Evolutionary conservation across 2,888 invertebrate species (phyloP), one percentile per base, ranked within the genome.

Genomic region (Chrysina gloriosa): DNA sequence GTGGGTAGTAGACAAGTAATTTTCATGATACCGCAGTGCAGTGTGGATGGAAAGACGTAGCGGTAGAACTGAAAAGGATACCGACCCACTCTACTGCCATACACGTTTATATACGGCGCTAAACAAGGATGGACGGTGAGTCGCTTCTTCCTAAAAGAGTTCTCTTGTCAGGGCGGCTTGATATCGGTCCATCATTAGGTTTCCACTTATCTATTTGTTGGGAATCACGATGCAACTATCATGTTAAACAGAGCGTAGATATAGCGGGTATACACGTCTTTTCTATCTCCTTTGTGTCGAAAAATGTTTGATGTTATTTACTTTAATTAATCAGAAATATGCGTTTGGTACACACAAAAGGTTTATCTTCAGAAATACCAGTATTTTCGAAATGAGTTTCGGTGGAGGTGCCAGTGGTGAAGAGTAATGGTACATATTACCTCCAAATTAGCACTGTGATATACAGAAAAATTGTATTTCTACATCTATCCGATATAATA

Each of bases 11-110:
- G 65, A 65, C 68, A 67, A 72, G 64, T 70, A 71, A 72, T 71
- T 71, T 68, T 63, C 69, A 56, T 63, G 69, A 63, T 73, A 67
- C 71, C 73, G 73, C 73, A 73, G 65, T 73, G 73, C 73, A 72
- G 73, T 69, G 63, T 27, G 45, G 64, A 27, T 27, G 45, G 63
- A 16, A 48, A 47, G 63, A 47, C 39, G 56, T 36, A 23, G 23
- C 56, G 36, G 50, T 27, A 11, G 6, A 27, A 47, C 34, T 56
- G 56, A 56, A 56, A 56, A 56, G 56, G 56, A 56, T 36, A 23
- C 39, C 36, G 36, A 56, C 50, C 50, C 50, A 11, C 27, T 25
- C 19, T 25, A 23, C 50, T 27, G n/a, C 11, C 25, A 25, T 50
- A n/a, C 25, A 25, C 25, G 11, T 50, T 19, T 25, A 27, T 50